Conservation (phyloP, 35 echinoderm and acorn worm species). For the Holothuria glaberrima region DNA sequence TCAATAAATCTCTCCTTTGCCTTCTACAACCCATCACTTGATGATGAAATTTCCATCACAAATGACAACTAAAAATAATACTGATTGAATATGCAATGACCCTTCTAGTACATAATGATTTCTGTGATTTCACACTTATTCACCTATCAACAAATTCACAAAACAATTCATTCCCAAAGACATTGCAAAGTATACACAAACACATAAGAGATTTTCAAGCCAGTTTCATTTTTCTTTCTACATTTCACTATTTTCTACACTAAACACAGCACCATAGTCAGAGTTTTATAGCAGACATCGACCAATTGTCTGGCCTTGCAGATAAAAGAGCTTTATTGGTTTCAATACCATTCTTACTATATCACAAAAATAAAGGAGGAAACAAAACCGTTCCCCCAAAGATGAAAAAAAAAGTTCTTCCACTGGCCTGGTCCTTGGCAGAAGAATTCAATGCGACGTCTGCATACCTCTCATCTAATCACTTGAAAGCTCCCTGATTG, state of each 20-base stretch:
- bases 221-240: background rate
- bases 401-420: conserved; percentile 10
- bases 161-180: background rate
- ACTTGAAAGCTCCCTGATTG: conserved; percentile 51
- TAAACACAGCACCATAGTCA: conserved; percentile 50
- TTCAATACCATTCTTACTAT: conserved; percentile 36
- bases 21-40: no score
- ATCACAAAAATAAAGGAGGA: background rate
- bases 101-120: background rate
- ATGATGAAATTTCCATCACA: no score
- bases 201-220: conserved; percentile 25
- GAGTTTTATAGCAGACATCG: conserved; percentile 29
- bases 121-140: background rate
- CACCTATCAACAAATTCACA: background rate
- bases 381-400: background rate
- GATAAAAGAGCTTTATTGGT: conserved; percentile 15
- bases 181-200: background rate
- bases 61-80: no score
- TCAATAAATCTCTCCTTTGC: no score
- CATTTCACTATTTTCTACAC: conserved; percentile 29
- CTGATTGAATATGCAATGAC: no score
- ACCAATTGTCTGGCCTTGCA: conserved; percentile 20
- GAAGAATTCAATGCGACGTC: conserved; percentile 12
- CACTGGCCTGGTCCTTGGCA: background rate
- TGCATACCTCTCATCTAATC: background rate